Base-by-base conservation (phyloP, 2,888 invertebrate species). In the Venustoraphidia nigricollis region DNA sequence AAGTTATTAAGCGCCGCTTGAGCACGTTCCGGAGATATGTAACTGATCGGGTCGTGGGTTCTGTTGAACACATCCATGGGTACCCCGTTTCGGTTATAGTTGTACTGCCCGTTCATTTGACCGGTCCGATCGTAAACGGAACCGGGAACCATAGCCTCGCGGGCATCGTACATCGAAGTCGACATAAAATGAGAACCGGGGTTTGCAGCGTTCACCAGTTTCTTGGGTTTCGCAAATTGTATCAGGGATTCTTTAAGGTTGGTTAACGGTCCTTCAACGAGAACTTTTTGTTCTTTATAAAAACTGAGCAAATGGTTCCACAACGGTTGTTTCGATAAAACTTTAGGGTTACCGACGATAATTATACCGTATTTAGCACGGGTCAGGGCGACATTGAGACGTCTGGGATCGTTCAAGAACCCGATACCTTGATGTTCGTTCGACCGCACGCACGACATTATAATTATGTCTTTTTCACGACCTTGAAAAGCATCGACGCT, bases 401-500 rank as follows among this genome's bases (percentile, higher is more conserved):
- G 85, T 2, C 98, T 76, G 0, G 98, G 97, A 66, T 99, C 98
- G 62, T 95, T 96, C 38, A 99, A 73, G 66, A 99, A 99, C 1
- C 98, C 98, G 59, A 99, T 98, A 9, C 95, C 97, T 65, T 97
- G 96, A 61, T 96, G 92, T 62, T 97, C 97, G 63, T 98, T 98
- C 8, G 96, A 94, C 46, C 98, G 79, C 2, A 99, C 98, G 67
- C 97, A 98, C 0, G 96, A 96, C 85, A 99, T 90, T 47, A 99
- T 94, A 55, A 99, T 98, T 50, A 97, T 89, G 62, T 99, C 98
- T 62, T 99, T 99, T 63, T 99, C 98, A 44, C 98, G 76, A 0
- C 98, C 98, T 67, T 97, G 96, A 66, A 99, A 99, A 0, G 98
- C 98, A 66, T 99, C 98, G 3, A 99, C 98, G 67, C 95, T 96